phyloP scores from a whole-genome alignment of 2,113 vertebrate genomes.

The Castor canadensis region DNA sequence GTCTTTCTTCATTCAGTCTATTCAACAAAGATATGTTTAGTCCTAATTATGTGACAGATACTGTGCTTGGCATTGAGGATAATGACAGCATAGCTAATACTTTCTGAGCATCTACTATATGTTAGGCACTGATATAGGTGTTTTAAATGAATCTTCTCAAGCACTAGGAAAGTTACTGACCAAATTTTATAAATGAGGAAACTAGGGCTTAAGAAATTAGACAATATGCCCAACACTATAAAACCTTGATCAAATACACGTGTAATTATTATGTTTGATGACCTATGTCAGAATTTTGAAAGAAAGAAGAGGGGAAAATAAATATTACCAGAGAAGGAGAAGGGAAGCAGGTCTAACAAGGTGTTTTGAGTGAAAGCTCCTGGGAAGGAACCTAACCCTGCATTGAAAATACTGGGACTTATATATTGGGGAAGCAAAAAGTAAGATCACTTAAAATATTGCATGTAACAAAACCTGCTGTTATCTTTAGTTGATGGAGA shows the following conservation, averaged over 20 bases:
- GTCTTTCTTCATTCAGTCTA: conserved; percentile 26
- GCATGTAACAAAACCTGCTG: not conserved
- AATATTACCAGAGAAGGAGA: not conserved
- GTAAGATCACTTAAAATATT: not conserved
- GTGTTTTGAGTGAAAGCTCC: not conserved
- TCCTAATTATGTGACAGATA: not conserved
- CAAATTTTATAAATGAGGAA: conserved; percentile 26
- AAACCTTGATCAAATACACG: not conserved
- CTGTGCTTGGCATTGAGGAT: not conserved
- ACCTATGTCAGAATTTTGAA: not conserved
- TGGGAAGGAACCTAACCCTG: not conserved
- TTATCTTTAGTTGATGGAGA: not conserved
- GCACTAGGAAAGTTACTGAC: not conserved
- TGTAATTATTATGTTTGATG: not conserved
- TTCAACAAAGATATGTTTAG: conserved; percentile 10
- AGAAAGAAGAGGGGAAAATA: not conserved
- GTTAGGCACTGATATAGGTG: not conserved
- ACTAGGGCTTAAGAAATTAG: not conserved
- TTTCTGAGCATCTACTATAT: not conserved
- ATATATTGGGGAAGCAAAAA: not conserved
- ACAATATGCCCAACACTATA: not conserved
- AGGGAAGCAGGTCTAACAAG: not conserved
- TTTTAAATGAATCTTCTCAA: not conserved
- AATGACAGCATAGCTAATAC: not conserved
- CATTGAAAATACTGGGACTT: not conserved